Evolutionary conservation across 1,140 invertebrate species (phyloP).

Genomic region (Drosophila tsacasi): DNA sequence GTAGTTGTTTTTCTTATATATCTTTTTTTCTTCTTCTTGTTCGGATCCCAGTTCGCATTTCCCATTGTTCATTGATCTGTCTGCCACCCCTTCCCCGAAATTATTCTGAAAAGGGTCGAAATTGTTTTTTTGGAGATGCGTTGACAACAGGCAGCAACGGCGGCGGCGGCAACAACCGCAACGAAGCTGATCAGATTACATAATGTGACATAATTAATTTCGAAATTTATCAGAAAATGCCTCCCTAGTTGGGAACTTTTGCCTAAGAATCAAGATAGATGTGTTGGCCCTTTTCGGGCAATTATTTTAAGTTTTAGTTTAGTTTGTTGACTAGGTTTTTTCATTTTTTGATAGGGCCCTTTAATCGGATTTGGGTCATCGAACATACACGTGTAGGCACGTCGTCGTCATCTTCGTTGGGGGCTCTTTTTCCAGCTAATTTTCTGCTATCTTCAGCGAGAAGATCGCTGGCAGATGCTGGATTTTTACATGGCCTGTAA

Average conservation of each 20-base stretch:
- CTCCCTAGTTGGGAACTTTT: neutral
- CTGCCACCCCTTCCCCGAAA: conserved; percentile 31
- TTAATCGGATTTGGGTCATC: conserved; percentile 78
- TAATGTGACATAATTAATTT: conserved; percentile 85
- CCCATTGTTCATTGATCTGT: conserved; percentile 58
- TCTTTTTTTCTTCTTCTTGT: conserved; percentile 2
- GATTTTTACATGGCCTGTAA: conserved; percentile 38
- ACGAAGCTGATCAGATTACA: conserved; percentile 81
- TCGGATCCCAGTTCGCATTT: conserved; percentile 53
- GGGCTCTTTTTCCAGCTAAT: conserved; percentile 69
- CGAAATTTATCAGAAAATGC: conserved; percentile 51
- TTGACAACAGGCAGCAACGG: conserved; percentile 37
- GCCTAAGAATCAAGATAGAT: conserved; percentile 29
- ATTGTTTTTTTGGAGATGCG: conserved; percentile 48
- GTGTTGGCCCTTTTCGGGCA: conserved; percentile 20
- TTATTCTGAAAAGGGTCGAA: conserved; percentile 60
- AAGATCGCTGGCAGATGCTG: conserved; percentile 49
- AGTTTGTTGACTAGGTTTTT: conserved; percentile 23
- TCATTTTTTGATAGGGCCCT: conserved; percentile 9
- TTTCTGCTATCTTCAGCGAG: conserved; percentile 53
- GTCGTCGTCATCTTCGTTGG: conserved; percentile 11
- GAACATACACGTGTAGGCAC: conserved; percentile 56
- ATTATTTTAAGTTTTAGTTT: conserved; percentile 35
- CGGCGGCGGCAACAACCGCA: conserved; percentile 48
- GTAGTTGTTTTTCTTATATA: conserved; percentile 22